phyloP scores from a whole-genome alignment of 2,113 vertebrate genomes.

The Tragulus kanchil region DNA sequence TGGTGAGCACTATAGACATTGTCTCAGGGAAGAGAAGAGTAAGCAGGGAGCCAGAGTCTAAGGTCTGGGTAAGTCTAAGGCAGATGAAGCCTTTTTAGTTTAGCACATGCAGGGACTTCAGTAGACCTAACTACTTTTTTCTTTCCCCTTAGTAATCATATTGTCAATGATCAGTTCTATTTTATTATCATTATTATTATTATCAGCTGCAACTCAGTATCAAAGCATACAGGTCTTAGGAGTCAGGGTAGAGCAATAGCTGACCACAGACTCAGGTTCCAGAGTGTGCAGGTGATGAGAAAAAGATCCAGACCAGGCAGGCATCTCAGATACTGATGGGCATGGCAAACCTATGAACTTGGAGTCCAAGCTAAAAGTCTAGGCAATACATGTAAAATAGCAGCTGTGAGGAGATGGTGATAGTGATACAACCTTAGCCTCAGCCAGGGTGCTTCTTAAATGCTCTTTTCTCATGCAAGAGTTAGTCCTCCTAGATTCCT shows the following conservation, averaged over 20 bases:
- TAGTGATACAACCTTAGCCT: neutral
- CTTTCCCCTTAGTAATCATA: neutral
- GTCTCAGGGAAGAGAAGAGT: neutral
- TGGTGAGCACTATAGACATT: neutral
- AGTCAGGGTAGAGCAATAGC: neutral
- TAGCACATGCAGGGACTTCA: neutral
- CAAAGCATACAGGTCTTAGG: neutral
- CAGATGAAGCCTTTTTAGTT: neutral
- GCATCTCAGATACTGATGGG: neutral
- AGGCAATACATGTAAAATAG: neutral
- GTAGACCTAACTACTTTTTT: neutral
- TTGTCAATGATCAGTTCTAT: neutral
- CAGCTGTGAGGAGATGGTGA: neutral
- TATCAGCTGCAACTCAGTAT: neutral
- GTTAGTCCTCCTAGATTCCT: neutral
- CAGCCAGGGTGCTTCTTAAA: neutral
- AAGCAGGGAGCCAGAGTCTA: neutral
- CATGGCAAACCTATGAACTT: neutral
- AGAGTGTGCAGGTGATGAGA: neutral
- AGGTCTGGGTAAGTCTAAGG: neutral
- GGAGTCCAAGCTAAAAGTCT: neutral
- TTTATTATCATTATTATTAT: slow-evolving; percentile 49
- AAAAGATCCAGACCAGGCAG: neutral
- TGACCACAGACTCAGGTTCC: neutral
- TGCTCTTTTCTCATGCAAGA: neutral